Evolutionary conservation across 1,140 invertebrate species (phyloP), one percentile per base, ranked within the genome.

Genomic region (Cotesia typhae): DNA sequence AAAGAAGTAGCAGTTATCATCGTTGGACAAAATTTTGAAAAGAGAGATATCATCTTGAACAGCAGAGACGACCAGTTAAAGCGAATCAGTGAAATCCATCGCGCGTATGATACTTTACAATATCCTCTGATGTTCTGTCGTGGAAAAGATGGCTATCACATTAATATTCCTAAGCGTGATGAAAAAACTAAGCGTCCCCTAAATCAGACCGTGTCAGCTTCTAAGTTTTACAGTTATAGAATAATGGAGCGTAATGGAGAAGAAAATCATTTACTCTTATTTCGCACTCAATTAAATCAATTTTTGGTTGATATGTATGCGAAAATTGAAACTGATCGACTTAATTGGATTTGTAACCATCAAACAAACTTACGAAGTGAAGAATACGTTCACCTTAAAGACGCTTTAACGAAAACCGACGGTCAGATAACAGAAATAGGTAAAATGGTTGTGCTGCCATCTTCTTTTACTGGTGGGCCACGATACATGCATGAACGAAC

Each of bases 81-180:
- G 9, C 7, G 68, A 47, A 51, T 70, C 28, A 61, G 14, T 60
- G 68, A 70, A 51, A 61, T 38, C 6, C 57, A 70, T 57, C 68
- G 68, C 9, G 67, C 67, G 3, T 68, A 68, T 28, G 52, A 68
- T 73, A 76, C 82, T 73, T 77, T 85, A 77, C 78, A 82, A 75
- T 84, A 84, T 78, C 79, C 79, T 77, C 57, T 82, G 9, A 78
- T 83, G 77, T 84, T 84, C 79, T 85, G 81, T 70, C 73, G 84
- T 75, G 84, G 85, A 72, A 79, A 85, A 67, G 76, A 83, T 79
- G 80, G 80, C 72, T 85, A 85, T 80, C 38, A 35, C 35, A 61
- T 63, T 28, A 36, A 37, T 55, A 68, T 68, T 9, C n/a, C 36
- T n/a, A 41, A 66, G 47, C 20, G 38, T 4, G 17, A 52, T 14